Base-by-base conservation (phyloP, 2,113 vertebrate species). In the Poecile atricapillus region DNA sequence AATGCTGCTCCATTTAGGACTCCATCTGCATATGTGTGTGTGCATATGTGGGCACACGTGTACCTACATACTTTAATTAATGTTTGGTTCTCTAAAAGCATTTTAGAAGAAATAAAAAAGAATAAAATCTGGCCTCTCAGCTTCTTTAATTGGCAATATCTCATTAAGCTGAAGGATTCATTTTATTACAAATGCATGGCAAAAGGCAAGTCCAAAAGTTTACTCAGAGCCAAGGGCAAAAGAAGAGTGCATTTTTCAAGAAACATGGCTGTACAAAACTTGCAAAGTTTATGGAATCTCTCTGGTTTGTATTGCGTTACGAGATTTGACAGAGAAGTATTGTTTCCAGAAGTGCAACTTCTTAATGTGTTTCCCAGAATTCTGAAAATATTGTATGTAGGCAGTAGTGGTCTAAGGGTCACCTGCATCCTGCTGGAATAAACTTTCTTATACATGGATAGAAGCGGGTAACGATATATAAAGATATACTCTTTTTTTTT, bases 301-400 rank as follows among this genome's bases (percentile, higher is more conserved):
- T 95, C 94, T 96, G 83, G 83, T 96, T 93, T 96, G 83, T 89
- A 94, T 94, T 97, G 71, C 88, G 94, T 97, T 97, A 96, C 50
- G 68, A 95, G 92, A 60, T 85, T 89, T 96, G 93, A 97, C 93
- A 96, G 90, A 97, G 76, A 43, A 79, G 43, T 93, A 95, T 96
- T 95, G 84, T 90, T 97, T 97, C 92, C 90, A 97, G 91, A 89
- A 97, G 88, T 82, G 25, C 47, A 86, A 41, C 43, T 59, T 91
- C 85, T 96, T 97, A 97, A 94, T 88, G 92, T 53, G 39, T 95
- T 97, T 97, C 95, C 94, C 97, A 96, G 94, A 94, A 97, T 84
- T 86, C 90, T 97, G 93, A 77, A 88, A 91, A 97, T 87, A 86
- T 39, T 74, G 8, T 83, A 90, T 63, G 79, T 87, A 94, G 67